These are phyloP conservation scores for Aradophagus sp. DNA, from an alignment of 1,140 invertebrate species.

Conservation along the genomic window DNA sequence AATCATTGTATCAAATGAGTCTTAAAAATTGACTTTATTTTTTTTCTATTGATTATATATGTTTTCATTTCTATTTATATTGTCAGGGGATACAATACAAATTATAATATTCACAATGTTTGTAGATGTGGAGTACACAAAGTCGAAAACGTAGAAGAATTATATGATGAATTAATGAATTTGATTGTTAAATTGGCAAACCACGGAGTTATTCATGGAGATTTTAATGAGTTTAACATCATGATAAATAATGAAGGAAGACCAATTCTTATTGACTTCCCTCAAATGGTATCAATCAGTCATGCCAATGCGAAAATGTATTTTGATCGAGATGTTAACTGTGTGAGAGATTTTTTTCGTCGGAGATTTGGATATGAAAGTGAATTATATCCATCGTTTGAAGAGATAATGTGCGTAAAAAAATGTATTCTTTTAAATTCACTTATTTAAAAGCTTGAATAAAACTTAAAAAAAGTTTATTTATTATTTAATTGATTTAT, in stretches of 20 bases:
- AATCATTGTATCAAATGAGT: no score
- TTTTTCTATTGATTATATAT: no score
- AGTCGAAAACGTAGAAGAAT: conserved; percentile 83
- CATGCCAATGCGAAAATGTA: conserved; percentile 95
- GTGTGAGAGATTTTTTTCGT: conserved; percentile 91
- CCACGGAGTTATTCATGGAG: conserved; percentile 97
- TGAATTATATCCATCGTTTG: conserved; percentile 88
- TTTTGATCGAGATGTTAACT: conserved; percentile 97
- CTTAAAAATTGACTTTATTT: no score
- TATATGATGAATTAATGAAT: conserved; percentile 97
- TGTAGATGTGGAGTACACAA: conserved; percentile 87
- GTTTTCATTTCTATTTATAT: no score
- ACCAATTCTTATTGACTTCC: conserved; percentile 97
- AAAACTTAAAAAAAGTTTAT: no score
- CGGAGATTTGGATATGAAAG: conserved; percentile 94
- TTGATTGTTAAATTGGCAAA: conserved; percentile 93
- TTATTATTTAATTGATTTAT: no score
- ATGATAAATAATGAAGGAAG: conserved; percentile 89
- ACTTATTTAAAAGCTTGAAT: no score
- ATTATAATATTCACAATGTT: conserved; percentile 9
- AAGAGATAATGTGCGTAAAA: conserved; percentile 80
- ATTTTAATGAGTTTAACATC: conserved; percentile 99
- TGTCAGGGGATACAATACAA: no score
- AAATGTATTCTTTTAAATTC: conserved; percentile 1
- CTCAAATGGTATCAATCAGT: conserved; percentile 97